Conservation (phyloP, 2,888 invertebrate species). For the Tortricodes alternella region DNA sequence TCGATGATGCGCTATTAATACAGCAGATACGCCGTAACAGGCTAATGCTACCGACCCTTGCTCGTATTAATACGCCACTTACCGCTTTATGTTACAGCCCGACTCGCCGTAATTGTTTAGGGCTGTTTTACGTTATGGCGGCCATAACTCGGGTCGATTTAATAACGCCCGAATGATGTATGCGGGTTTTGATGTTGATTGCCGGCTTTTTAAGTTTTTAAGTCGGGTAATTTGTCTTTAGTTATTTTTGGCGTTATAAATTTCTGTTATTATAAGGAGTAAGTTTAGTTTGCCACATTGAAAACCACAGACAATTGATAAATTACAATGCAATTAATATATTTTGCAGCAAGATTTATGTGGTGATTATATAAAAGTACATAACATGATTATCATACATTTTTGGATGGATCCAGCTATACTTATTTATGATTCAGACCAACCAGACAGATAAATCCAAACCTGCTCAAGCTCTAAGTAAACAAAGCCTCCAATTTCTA, state of each 20-base stretch:
- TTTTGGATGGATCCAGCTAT: no score
- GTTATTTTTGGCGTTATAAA: neutral
- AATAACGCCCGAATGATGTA: conserved; percentile 45
- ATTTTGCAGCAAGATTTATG: no score
- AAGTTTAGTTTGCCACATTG: neutral
- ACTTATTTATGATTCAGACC: neutral
- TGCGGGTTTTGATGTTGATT: conserved; percentile 25
- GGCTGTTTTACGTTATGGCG: conserved; percentile 61
- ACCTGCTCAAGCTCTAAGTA: conserved; percentile 8
- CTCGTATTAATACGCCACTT: conserved; percentile 48
- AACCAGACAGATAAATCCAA: conserved; percentile 4
- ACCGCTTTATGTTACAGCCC: conserved; percentile 61
- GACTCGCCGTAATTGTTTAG: conserved; percentile 72
- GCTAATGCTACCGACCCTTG: conserved; percentile 15
- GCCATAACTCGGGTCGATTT: conserved; percentile 54
- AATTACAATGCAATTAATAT: no score
- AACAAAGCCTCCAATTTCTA: conserved; percentile 35
- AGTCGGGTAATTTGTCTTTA: conserved; percentile 8
- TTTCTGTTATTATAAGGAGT: neutral
- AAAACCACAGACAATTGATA: no score
- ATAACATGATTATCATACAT: no score
- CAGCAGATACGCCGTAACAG: conserved; percentile 58
- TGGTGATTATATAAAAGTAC: no score
- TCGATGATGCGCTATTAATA: conserved; percentile 76
- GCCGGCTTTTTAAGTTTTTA: conserved; percentile 14